Evolutionary conservation across 1,140 invertebrate genomes (phyloP).

Genomic region (Rhagoletis pomonella): DNA sequence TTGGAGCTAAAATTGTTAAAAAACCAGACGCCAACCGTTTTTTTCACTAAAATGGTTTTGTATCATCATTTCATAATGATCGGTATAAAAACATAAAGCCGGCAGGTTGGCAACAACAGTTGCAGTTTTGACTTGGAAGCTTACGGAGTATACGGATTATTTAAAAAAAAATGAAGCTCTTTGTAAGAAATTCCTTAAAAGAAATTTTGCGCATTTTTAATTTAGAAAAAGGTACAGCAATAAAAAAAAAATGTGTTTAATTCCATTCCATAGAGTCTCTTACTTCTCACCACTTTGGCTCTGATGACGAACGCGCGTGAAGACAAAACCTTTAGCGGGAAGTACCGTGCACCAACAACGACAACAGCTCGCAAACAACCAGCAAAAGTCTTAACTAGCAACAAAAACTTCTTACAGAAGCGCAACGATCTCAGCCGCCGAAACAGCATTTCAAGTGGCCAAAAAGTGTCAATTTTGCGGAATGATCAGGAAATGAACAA

Average conservation of each 20-base stretch:
- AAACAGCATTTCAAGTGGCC: neutral
- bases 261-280: slow-evolving; percentile 47
- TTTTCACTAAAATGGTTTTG: neutral
- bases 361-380: slow-evolving; percentile 1
- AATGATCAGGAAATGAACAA: slow-evolving; percentile 65
- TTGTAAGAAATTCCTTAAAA: neutral
- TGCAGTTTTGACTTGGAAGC: neutral
- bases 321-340: neutral
- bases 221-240: no score
- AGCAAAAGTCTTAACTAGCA: neutral
- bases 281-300: slow-evolving; percentile 50
- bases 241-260: neutral
- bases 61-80: neutral
- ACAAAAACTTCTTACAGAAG: neutral
- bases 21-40: neutral
- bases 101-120: neutral
- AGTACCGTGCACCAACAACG: neutral
- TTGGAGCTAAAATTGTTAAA: neutral
- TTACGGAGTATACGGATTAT: neutral
- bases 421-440: neutral
- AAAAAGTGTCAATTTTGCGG: slow-evolving; percentile 57
- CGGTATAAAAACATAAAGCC: neutral
- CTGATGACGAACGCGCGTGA: slow-evolving; percentile 21
- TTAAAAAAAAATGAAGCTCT: neutral
- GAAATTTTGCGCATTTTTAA: no score